Conservation (phyloP, 1,140 invertebrate species). For the Portunus trituberculatus region DNA sequence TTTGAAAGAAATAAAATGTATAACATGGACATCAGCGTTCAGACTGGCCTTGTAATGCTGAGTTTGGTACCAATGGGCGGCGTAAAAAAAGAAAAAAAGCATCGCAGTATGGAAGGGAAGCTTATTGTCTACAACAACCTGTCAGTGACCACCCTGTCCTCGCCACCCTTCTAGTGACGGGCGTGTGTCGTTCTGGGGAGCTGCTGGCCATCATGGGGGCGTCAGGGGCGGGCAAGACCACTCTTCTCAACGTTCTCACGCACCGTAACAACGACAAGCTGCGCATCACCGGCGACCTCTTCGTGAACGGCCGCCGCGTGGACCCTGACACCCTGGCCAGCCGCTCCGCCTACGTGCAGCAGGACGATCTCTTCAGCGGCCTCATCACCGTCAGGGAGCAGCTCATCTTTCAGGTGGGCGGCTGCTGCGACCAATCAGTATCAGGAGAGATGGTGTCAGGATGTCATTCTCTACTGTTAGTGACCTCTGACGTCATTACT, state of each 20-base stretch:
- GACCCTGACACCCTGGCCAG: conserved; percentile 85
- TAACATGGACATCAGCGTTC: too few relatives aligned
- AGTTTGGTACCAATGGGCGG: too few relatives aligned
- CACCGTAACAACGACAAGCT: conserved; percentile 85
- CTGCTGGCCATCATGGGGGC: conserved; percentile 95
- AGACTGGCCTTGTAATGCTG: too few relatives aligned
- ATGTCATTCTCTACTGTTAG: neutral
- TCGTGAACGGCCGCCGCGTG: conserved; percentile 78
- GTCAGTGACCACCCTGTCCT: too few relatives aligned
- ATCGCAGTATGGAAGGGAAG: too few relatives aligned
- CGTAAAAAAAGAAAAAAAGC: too few relatives aligned
- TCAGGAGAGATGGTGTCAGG: neutral
- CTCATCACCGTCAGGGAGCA: conserved; percentile 94
- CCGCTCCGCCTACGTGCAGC: conserved; percentile 96
- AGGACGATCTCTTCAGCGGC: conserved; percentile 96
- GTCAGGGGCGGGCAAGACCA: conserved; percentile 97
- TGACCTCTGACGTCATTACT: neutral
- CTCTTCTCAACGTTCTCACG: conserved; percentile 94
- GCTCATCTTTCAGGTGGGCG: conserved; percentile 90
- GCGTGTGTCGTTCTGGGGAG: conserved; percentile 93
- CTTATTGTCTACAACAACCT: too few relatives aligned
- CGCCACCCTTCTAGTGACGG: conserved; percentile 84
- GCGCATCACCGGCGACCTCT: conserved; percentile 71
- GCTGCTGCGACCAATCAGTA: neutral
- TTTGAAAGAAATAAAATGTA: too few relatives aligned